Evolutionary conservation across 2,888 invertebrate species (phyloP), one percentile per base, ranked within the genome.

Genomic region (Troides aeacus): DNA sequence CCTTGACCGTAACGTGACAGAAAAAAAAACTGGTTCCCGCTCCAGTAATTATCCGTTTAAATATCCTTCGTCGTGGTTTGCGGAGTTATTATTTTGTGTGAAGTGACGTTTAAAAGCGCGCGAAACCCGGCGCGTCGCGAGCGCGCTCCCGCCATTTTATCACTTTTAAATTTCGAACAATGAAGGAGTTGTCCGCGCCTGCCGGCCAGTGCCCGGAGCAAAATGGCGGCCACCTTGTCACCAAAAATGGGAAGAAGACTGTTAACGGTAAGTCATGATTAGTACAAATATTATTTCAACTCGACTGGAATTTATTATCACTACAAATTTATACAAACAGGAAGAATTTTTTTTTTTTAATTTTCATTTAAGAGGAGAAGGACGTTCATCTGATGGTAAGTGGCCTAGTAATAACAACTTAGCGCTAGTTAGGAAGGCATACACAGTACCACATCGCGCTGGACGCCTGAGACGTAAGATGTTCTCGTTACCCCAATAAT

Each of bases 41-140:
- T 83, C 82, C 77, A 85, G 75, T 84, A 81, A 79, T 76, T 75
- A 75, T 64, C 58, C 64, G 59, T 63, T 70, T 70, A 70, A 60
- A 70, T 70, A 70, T 70, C 70, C 69, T 70, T 79, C 85, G 81
- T 83, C 84, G 86, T 84, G 84, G 83, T 79, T 79, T 71, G 74
- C 74, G 74, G 76, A 79, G 63, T 75, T 73, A 69, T 68, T 74
- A 74, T 6, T 76, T 78, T 77, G 76, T 74, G 75, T 74, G 88
- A 86, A 89, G 88, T 90, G 90, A 90, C 90, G 85, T 88, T 82
- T 80, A 74, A 83, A 85, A 86, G 79, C 84, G 87, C 90, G 90
- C 86, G 84, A 87, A 88, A 75, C 72, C 71, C 72, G 70, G 70
- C 68, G 72, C 72, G 73, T 70, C 70, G 60, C 73, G 72, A 21